Evolutionary conservation across 2,797 vertebrate genomes (phyloP).

Genomic region (Garrulus glandarius): DNA sequence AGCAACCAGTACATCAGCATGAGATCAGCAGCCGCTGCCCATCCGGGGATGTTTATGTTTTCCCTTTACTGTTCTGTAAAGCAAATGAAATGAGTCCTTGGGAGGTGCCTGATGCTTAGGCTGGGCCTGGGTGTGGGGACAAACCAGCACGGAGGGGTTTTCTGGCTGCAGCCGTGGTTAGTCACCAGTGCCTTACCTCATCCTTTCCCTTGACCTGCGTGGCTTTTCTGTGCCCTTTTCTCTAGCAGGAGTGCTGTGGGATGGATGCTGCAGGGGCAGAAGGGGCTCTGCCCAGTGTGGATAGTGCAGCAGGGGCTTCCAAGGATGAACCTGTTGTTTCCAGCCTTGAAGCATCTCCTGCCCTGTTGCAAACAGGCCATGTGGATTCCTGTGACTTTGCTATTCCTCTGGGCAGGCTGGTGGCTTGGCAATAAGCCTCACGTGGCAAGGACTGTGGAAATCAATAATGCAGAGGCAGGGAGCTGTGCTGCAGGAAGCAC

Average conservation of each 20-base stretch:
- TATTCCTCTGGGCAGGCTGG: background rate
- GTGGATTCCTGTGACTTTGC: background rate
- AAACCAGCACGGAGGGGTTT: background rate
- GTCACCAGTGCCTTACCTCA: background rate
- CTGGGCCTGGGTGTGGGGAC: background rate
- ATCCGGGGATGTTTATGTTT: background rate
- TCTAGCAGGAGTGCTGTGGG: background rate
- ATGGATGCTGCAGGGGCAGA: background rate
- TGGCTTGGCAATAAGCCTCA: background rate
- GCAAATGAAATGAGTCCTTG: background rate
- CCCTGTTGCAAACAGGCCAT: background rate
- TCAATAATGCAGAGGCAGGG: background rate
- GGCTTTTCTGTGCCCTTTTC: background rate
- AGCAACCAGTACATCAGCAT: background rate
- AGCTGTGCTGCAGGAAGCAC: background rate
- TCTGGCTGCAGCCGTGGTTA: background rate
- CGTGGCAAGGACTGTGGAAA: background rate
- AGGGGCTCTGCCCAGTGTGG: background rate
- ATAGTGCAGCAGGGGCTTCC: background rate
- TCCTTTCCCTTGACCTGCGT: background rate
- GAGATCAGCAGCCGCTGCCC: background rate
- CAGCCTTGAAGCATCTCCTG: fast-evolving
- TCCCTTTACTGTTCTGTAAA: background rate
- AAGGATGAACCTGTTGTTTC: background rate
- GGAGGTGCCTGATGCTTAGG: background rate